Conservation (phyloP, 2,888 invertebrate species). For the Allygus modestus region DNA sequence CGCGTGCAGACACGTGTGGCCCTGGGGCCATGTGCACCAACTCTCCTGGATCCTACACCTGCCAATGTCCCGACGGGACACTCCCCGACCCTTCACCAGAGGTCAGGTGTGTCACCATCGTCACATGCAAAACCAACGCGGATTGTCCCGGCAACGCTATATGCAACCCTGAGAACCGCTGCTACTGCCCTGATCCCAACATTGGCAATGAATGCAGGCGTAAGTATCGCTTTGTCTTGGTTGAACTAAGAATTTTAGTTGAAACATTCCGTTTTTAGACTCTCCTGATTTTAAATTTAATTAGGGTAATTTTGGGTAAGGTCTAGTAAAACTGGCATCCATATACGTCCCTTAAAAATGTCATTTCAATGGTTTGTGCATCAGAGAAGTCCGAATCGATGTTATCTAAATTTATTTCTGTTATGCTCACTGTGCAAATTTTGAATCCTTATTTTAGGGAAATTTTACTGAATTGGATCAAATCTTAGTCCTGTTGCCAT, state of each 20-base stretch:
- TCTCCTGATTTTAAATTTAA: too few species aligned
- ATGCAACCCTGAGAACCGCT: slow-evolving; percentile 87
- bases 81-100: slow-evolving; percentile 91
- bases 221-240: slow-evolving; percentile 79
- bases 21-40: slow-evolving; percentile 89
- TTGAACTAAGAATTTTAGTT: background rate
- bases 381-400: too few species aligned
- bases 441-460: too few species aligned
- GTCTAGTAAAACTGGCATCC: too few species aligned
- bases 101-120: slow-evolving; percentile 88
- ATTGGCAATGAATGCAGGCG: slow-evolving; percentile 94
- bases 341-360: too few species aligned
- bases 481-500: too few species aligned
- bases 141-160: slow-evolving; percentile 95
- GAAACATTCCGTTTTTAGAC: background rate
- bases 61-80: slow-evolving; percentile 89
- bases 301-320: too few species aligned
- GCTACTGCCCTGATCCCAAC: slow-evolving; percentile 94
- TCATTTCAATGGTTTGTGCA: too few species aligned
- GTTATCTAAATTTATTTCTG: too few species aligned
- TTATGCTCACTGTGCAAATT: too few species aligned
- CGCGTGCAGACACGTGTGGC: slow-evolving; percentile 84
- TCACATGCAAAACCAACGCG: slow-evolving; percentile 84
- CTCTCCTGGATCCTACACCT: slow-evolving; percentile 85
- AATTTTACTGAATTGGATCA: too few species aligned